These are phyloP conservation scores for Cephalopachus bancanus DNA, from an alignment of 2,797 vertebrate genomes.

Conservation along the genomic window DNA sequence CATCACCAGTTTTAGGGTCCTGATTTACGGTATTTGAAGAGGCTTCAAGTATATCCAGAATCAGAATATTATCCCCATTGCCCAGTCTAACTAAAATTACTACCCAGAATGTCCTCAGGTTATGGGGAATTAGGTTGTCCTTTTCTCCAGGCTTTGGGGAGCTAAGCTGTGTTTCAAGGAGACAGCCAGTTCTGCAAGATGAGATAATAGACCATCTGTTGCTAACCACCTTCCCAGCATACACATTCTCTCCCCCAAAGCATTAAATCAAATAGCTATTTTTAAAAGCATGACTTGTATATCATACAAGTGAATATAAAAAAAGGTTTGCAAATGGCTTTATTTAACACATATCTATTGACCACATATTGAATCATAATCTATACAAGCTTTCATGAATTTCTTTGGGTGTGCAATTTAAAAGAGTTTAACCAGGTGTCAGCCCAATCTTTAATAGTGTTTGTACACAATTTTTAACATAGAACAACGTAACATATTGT, in stretches of 20 bases:
- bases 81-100: not conserved
- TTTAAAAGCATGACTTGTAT: not conserved
- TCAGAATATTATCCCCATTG: not conserved
- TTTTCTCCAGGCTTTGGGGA: not conserved
- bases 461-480: not conserved
- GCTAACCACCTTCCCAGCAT: not conserved
- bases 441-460: not conserved
- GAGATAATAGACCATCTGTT: not conserved
- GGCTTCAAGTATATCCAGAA: not conserved
- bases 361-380: not conserved
- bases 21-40: not conserved
- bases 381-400: not conserved
- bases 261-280: not conserved
- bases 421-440: not conserved
- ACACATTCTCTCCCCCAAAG: not conserved
- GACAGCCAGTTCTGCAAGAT: not conserved
- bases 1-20: not conserved
- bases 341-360: not conserved
- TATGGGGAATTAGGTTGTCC: not conserved
- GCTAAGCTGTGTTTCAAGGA: not conserved
- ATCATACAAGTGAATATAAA: not conserved
- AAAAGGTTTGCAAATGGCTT: not conserved
- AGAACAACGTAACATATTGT: not conserved
- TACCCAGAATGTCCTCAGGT: not conserved
- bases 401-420: not conserved